Conservation (phyloP, 2,797 vertebrate genomes). For the Coccyzus lansbergi region DNA sequence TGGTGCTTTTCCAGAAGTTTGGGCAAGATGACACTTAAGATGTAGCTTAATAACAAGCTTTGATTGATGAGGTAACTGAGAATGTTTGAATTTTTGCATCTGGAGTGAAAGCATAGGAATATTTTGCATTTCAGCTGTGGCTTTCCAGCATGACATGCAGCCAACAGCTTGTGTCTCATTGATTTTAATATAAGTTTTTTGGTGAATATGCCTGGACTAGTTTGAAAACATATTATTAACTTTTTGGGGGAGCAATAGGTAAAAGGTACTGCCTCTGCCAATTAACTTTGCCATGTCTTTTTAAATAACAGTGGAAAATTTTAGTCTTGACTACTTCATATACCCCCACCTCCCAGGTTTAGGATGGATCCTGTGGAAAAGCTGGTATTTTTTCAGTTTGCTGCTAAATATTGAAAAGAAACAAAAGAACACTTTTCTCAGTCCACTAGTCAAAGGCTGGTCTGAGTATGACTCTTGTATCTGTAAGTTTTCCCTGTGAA, state of each 20-base stretch:
- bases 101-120: background rate
- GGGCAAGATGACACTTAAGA: background rate
- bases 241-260: background rate
- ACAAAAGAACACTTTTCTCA: background rate
- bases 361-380: background rate
- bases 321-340: background rate
- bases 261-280: too few species aligned
- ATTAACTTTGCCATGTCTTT: background rate
- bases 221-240: background rate
- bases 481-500: background rate
- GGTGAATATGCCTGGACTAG: background rate
- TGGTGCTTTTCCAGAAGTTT: background rate
- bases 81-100: constrained; percentile 23
- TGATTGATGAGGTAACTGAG: constrained; percentile 36
- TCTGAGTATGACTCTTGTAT: fast-evolving
- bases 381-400: background rate
- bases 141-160: background rate
- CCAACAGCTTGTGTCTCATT: background rate
- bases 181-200: constrained; percentile 18
- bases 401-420: background rate
- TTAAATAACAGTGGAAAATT: background rate
- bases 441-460: background rate
- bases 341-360: fast-evolving
- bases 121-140: background rate
- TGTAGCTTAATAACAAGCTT: constrained; percentile 31